Base-by-base conservation (phyloP, 2,888 invertebrate genomes). In the Eurytoma adleriae region DNA sequence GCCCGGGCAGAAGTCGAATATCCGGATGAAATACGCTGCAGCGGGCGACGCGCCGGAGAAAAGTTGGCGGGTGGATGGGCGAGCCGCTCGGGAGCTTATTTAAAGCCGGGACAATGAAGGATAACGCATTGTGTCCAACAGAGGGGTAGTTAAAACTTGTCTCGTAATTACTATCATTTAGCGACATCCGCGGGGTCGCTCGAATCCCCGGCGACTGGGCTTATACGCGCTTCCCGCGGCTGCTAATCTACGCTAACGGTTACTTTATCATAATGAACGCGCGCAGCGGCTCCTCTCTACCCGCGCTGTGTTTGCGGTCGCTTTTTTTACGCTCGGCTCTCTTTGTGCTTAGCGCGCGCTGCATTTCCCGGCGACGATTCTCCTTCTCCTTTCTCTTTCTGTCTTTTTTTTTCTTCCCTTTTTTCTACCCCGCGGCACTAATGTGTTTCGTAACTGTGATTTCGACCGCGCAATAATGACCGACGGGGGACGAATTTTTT, bases 161-260 rank as follows among this genome's bases (percentile, higher is more conserved):
- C 88, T 87, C 88, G 87, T 90, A 90, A 90, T 90, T 90, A 89
- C 88, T 88, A 88, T 89, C 89, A 88, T 89, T 90, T 88, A 89
- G 87, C 86, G 85, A 84, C 84, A 84, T 86, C 85, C 83, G 81
- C 79, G 78, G 71, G 78, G 71, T 61, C 71, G 79, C 75, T 70
- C 80, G 79, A 83, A 66, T 83, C 81, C 78, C 62, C 83, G 64
- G 71, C 13, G 67, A 68, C 73, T 52, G 59, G 30, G 57, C 68
- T 61, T 18, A 66, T 18, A 16, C 16, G 48, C n/a, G 66, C 18
- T 0, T n/a, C 48, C 57, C 52, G 75, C 14, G 57, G 70, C 74
- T 78, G 82, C 80, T 84, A 83, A 84, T 84, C 83, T 80, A 78
- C 82, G 66, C 84, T 83, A 84, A 84, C 79, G 83, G 81, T 83